A percentile compares a stretch with the other conserved stretches of the same genome.
Evolutionary conservation across 64 coral and sea anemone genomes (phyloP).

Genomic region (Montipora capricornis): DNA sequence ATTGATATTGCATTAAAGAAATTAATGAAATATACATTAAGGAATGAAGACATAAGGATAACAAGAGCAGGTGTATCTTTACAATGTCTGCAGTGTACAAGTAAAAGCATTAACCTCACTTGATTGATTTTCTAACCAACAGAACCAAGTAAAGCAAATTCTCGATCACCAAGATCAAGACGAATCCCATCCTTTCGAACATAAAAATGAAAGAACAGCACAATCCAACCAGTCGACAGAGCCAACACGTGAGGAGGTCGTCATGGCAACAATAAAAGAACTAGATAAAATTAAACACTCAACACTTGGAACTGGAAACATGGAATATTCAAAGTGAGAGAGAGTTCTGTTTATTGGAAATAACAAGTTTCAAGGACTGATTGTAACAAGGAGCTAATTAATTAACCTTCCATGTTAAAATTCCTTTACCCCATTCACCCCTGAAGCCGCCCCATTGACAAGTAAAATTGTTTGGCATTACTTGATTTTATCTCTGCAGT

Average conservation of each 20-base stretch:
- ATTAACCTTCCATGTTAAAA: too few species aligned
- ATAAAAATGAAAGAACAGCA: background rate
- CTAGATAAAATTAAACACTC: conserved; percentile 79
- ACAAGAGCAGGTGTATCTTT: too few species aligned
- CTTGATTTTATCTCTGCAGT: too few species aligned
- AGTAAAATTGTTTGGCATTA: too few species aligned
- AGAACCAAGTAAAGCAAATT: conserved; percentile 62
- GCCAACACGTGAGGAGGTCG: conserved; percentile 85
- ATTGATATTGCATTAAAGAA: too few species aligned
- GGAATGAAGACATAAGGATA: too few species aligned
- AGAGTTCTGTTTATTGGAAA: background rate
- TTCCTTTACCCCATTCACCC: too few species aligned
- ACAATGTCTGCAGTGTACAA: too few species aligned
- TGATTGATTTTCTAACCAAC: background rate
- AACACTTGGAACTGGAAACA: background rate
- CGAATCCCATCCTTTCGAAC: background rate
- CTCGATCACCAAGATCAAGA: conserved; percentile 36
- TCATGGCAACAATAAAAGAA: conserved; percentile 87
- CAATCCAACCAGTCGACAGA: background rate
- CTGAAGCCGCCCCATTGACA: too few species aligned
- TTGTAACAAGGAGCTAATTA: too few species aligned
- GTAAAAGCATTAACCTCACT: background rate
- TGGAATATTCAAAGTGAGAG: conserved; percentile 11
- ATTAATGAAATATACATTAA: too few species aligned
- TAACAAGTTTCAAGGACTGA: background rate